Evolutionary conservation across 35 echinoderm and acorn worm species (phyloP).

Genomic region (Strongylocentrotus purpuratus): DNA sequence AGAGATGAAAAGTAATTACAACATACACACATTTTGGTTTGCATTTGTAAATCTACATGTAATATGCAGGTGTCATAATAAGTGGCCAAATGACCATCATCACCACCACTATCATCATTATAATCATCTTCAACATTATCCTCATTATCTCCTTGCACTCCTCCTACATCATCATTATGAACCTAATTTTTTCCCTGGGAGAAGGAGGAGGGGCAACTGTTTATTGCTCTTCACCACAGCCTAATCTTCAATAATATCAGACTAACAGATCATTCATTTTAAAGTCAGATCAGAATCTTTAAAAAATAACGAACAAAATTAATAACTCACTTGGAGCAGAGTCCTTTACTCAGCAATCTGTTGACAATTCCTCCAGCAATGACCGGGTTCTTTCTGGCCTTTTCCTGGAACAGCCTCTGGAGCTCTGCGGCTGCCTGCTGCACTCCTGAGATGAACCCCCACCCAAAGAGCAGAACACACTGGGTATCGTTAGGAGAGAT

Average conservation of each 20-base stretch:
- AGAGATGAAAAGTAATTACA: neutral
- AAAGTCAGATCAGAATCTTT: neutral
- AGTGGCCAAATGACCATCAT: no score
- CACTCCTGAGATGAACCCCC: neutral
- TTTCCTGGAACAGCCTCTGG: constrained; percentile 55
- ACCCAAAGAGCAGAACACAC: constrained; percentile 73
- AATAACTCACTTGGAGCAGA: neutral
- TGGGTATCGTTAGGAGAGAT: constrained; percentile 37
- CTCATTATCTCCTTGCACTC: neutral
- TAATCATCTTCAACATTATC: neutral
- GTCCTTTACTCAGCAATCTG: constrained; percentile 21
- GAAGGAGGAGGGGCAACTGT: no score
- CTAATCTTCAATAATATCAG: neutral
- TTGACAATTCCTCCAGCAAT: constrained; percentile 71
- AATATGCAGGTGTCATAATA: no score
- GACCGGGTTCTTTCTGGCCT: constrained; percentile 48
- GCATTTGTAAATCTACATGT: no score
- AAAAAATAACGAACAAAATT: neutral
- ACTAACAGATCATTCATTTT: neutral
- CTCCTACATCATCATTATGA: neutral
- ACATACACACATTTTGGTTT: no score
- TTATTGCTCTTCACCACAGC: no score
- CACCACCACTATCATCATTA: neutral
- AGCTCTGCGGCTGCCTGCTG: neutral
- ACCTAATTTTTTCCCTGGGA: neutral